Evolutionary conservation across 2,797 vertebrate species (phyloP), one percentile per base, ranked within the genome.

Genomic region (Sebastes diploproa): DNA sequence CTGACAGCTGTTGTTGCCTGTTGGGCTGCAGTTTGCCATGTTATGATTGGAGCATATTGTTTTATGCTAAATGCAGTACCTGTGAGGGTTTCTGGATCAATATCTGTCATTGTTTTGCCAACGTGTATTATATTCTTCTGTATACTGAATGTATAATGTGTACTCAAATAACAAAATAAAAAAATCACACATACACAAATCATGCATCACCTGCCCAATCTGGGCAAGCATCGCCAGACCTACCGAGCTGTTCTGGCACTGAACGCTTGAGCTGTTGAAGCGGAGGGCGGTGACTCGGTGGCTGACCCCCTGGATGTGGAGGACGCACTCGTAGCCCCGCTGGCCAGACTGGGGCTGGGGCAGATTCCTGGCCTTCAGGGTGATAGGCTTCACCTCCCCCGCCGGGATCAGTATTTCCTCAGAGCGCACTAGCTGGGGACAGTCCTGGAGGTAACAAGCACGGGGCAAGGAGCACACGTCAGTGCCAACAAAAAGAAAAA

Each of bases 211-310:
- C 20, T 10, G 29, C 22, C 30, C 59, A 34, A 16, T n/a, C 34
- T 58, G 20, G 12, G 4, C 23, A 23, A 38, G 20, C 4, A 2
- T 18, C 16, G 12, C 20, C 22, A 8, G 4, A 81, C 97, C 91
- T 93, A 99, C 98, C 94, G 98, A 99, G 91, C 98, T 99, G 95
- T 99, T 99, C 94, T 99, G 98, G 92, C 98, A 99, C 92, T 99
- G 98, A 74, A 99, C 98, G 2, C 98, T 99, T 94, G 98, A 99
- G 94, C 98, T 99, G 95, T 99, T 99, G 96, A 99, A 99, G 83
- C 98, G 97, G 65, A 99, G 97, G 30, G 98, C 98, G 0, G 98
- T 98, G 86, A 99, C 98, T 0, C 98, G 93, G 90, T 99, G 97
- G 84, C 96, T 78, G 30, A 97, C 90, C 0, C 98, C 98, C 92